Evolutionary conservation across 2,113 vertebrate genomes (phyloP).

Genomic region (Agapornis roseicollis): DNA sequence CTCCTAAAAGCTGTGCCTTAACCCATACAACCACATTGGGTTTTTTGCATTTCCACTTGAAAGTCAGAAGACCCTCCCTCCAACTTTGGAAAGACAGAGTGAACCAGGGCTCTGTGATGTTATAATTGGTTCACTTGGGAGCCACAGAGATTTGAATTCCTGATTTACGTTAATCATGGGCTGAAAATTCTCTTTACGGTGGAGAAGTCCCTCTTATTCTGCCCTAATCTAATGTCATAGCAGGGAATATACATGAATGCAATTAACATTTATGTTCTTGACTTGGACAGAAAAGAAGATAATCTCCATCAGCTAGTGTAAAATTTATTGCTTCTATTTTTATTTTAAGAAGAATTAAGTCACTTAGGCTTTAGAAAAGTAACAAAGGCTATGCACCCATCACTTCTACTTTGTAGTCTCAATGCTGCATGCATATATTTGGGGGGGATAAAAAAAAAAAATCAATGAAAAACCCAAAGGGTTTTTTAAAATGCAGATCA

Average conservation of each 20-base stretch:
- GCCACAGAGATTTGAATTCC: constrained; percentile 54
- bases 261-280: constrained; percentile 35
- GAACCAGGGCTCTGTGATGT: neutral
- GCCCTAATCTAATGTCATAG: constrained; percentile 1
- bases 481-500: neutral
- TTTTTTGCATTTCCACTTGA: neutral
- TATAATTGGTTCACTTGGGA: constrained; percentile 71
- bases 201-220: constrained; percentile 20
- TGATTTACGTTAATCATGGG: constrained; percentile 56
- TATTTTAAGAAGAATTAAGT: constrained; percentile 25
- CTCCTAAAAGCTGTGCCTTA: neutral
- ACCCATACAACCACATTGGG: neutral
- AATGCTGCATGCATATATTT: neutral
- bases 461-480: neutral
- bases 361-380: constrained; percentile 6
- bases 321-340: constrained; percentile 26
- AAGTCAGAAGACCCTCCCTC: neutral
- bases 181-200: constrained; percentile 50
- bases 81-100: neutral
- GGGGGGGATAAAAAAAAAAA: neutral
- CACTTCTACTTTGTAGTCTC: neutral
- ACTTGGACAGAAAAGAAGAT: constrained; percentile 1
- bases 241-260: constrained; percentile 30
- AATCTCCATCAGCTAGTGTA: neutral
- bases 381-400: neutral